Evolutionary conservation across 2,113 vertebrate species (phyloP).

Genomic region (Procavia capensis): DNA sequence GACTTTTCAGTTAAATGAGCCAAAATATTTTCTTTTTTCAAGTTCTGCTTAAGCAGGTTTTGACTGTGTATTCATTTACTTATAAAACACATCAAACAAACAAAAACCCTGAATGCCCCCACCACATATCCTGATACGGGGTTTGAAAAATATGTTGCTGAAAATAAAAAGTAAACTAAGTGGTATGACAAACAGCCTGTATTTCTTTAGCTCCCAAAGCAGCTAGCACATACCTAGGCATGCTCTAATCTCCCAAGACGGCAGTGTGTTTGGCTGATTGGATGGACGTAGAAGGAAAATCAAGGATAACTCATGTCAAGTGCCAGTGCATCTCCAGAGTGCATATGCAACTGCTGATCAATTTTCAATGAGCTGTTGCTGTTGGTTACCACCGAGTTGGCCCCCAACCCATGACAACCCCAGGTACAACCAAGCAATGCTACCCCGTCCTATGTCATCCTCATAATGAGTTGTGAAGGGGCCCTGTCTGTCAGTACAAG

Average conservation of each 20-base stretch:
- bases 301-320: background rate
- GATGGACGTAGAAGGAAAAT: background rate
- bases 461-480: no score
- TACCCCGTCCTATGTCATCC: background rate
- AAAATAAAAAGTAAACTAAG: constrained; percentile 23
- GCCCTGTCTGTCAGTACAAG: no score
- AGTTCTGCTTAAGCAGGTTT: background rate
- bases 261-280: background rate
- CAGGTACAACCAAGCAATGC: background rate
- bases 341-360: background rate
- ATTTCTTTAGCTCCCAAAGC: background rate
- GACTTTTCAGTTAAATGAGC: background rate
- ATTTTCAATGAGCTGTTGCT: background rate
- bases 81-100: constrained; percentile 10
- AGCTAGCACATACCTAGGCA: background rate
- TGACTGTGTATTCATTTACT: background rate
- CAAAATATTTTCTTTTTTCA: background rate
- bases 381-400: background rate
- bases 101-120: background rate
- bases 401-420: background rate
- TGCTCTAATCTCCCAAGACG: background rate
- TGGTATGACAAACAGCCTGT: background rate
- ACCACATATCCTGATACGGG: background rate
- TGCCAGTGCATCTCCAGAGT: background rate
- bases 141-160: background rate